Base-by-base conservation (phyloP, 2,888 invertebrate genomes). In the Achlya flavicornis region DNA sequence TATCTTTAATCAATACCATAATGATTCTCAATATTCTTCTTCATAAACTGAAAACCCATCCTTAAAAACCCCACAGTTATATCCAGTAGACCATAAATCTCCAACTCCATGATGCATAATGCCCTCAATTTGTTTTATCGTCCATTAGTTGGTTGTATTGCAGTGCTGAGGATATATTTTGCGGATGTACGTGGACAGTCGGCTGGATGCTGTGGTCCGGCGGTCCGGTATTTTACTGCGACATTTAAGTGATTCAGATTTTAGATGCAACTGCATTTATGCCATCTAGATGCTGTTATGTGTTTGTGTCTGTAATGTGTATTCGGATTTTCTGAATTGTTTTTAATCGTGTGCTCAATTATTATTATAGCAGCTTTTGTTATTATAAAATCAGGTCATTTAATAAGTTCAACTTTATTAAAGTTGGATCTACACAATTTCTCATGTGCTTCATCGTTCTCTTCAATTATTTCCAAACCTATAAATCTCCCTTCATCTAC, bases 121-220 rank as follows among this genome's bases (percentile, higher is more conserved):
- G 76, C 76, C 71, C 69, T 72, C 81, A 81, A 78, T 84, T 83
- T 81, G 79, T 81, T 83, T 83, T 81, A 82, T 83, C 71, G 82
- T 77, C 82, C 84, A 81, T 83, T 84, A 81, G 75, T 74, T 71
- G 68, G 69, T 68, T 71, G 74, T 66, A 73, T 73, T 46, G 46
- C 38, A 58, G 61, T 61, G 59, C 43, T 41, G 64, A 63, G 65
- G 79, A 82, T 84, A 86, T 81, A 84, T 85, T 79, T 75, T 69
- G 72, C 77, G 78, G 84, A 84, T 81, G 82, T 79, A 78, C 80
- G 71, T 74, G 65, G 66, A 41, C 65, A 66, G 43, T 60, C 59
- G 41, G 41, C 12, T 60, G 60, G 53, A 53, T 10, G 53, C 53
- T 53, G 53, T 19, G 46, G n/a, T 46, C 46, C 46, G 46, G 65